Evolutionary conservation across 92 coral and sea anemone genomes (phyloP), one percentile per base, ranked within the genome.

Genomic region (Parazoanthus atlanticus): DNA sequence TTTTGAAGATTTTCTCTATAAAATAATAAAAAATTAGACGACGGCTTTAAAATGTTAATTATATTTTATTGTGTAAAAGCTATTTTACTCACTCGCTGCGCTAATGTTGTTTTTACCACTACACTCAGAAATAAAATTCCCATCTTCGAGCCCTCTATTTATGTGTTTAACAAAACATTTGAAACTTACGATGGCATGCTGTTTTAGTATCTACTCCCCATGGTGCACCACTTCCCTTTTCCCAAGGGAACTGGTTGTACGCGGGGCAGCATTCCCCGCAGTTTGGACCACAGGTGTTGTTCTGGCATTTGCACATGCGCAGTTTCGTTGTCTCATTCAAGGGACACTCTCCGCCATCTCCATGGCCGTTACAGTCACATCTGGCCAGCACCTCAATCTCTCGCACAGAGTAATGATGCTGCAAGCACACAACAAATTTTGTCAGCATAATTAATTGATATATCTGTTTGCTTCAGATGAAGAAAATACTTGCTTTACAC

Each of bases 381-480:
- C 93, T 93, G 61, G 90, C 96, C 32, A 82, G 76, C 54, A 96
- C 91, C 71, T 88, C 92, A 47, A 96, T 91, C 82, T 96, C 98
- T 32, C 98, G 93, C 49, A 94, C 98, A 21, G 94, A 84, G 82
- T 96, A 94, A 87, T 96, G 98, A 81, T 96, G 93, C 98, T 96
- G 67, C 26, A 66, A 23, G 33, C 52, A 58, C 25, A 61, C 29
- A 84, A 76, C 73, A 31, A 43, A 67, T 17, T 15, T 23, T 15
- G 13, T 41, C 76, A 78, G 0, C 23, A 16, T 41, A 31, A 6
- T 32, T 78, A 77, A n/a, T 32, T 25, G 43, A 11, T 19, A 25
- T 5, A 25, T 23, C 1, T 11, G 69, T 61, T 61, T 61, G 28
- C 32, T 12, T 69, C 33, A 4, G 30, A 8, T 25, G 15, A 26